Conservation (phyloP, 2,113 vertebrate genomes). For the Crotalus helleri region DNA sequence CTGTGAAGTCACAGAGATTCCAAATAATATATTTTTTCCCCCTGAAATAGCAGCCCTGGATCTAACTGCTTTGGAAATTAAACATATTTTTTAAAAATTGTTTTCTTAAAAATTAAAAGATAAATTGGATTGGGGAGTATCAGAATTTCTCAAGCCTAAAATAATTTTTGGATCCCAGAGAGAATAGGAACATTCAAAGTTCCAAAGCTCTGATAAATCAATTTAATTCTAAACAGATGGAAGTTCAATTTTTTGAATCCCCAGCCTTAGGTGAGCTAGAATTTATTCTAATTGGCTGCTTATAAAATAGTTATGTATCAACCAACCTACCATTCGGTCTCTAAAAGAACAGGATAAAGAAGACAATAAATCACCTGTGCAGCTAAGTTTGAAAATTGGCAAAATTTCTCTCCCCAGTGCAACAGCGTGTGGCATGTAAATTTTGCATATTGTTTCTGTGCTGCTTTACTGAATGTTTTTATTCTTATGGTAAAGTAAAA, state of each 20-base stretch:
- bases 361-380: neutral
- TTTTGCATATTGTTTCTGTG: neutral
- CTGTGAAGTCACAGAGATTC: neutral
- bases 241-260: neutral
- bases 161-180: neutral
- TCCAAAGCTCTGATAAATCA: neutral
- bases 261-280: neutral
- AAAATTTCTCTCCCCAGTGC: neutral
- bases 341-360: neutral
- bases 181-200: neutral
- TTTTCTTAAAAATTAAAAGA: neutral
- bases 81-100: neutral
- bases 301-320: neutral
- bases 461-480: neutral
- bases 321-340: neutral
- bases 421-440: neutral
- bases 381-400: neutral
- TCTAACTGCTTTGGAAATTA: neutral
- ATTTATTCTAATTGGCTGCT: neutral
- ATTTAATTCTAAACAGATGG: neutral
- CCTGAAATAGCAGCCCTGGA: neutral
- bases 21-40: neutral
- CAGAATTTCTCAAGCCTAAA: neutral
- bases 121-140: neutral
- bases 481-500: neutral